Evolutionary conservation across 2,113 vertebrate genomes (phyloP).

Genomic region (Urocynchramus pylzowi): DNA sequence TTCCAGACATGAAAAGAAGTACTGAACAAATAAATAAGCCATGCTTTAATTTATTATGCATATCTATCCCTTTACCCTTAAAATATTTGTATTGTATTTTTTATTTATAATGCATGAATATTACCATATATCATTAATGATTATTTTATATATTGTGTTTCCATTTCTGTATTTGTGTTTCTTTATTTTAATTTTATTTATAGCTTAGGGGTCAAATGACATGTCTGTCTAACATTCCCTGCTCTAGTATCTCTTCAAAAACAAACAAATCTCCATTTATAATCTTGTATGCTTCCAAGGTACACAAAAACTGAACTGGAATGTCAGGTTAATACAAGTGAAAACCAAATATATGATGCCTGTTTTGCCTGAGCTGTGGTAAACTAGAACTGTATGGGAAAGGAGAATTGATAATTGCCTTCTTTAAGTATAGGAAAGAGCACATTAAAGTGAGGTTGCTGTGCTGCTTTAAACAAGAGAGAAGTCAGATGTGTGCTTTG

Average conservation of each 20-base stretch:
- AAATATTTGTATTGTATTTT: neutral
- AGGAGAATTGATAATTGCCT: neutral
- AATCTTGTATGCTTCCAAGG: fast-evolving
- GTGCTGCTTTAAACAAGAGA: neutral
- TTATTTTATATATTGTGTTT: neutral
- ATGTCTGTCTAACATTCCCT: neutral
- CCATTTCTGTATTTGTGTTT: neutral
- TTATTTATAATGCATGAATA: neutral
- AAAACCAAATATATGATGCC: neutral
- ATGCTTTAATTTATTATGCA: neutral
- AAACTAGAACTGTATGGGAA: neutral
- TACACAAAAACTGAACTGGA: neutral
- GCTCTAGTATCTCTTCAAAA: neutral
- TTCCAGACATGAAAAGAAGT: neutral
- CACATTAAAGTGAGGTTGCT: neutral
- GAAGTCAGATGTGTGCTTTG: neutral
- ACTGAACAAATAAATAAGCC: neutral
- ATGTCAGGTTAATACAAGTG: neutral
- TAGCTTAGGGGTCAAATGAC: neutral
- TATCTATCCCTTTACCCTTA: neutral
- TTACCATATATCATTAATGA: neutral
- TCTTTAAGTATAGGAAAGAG: neutral
- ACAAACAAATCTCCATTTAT: neutral
- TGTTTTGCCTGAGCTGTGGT: neutral
- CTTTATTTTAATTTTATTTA: neutral